Conservation (phyloP, 92 coral and sea anemone genomes). For the Bergia puertoricense region DNA sequence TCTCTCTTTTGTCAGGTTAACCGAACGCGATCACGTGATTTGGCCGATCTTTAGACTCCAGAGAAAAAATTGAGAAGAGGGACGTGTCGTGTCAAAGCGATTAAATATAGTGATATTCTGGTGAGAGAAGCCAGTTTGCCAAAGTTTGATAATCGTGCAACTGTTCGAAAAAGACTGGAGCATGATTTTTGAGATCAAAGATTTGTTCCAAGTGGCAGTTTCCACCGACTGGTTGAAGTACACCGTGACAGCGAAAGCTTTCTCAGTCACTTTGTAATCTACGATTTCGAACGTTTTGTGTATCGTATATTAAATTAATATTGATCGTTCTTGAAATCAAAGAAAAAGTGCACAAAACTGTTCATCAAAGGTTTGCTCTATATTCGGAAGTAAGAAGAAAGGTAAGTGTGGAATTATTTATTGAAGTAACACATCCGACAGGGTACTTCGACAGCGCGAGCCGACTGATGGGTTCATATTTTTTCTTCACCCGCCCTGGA, state of each 20-base stretch:
- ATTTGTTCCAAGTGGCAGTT: conserved; percentile 47
- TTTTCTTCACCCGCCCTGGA: neutral
- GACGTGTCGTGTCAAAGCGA: neutral
- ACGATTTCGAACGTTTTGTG: neutral
- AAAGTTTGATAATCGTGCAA: neutral
- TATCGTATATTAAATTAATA: neutral
- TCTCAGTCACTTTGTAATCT: conserved; percentile 44
- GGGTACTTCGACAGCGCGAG: neutral
- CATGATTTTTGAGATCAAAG: conserved; percentile 41
- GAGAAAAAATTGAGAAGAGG: too few species aligned
- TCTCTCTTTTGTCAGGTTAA: too few species aligned
- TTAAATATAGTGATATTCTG: neutral
- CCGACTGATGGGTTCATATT: neutral
- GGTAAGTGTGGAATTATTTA: neutral
- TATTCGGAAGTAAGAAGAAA: neutral
- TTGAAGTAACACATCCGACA: neutral
- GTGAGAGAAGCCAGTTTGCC: neutral
- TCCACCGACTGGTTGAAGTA: conserved; percentile 75
- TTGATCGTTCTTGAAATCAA: neutral
- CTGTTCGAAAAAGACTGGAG: conserved; percentile 17
- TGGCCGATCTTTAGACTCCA: neutral
- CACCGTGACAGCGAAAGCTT: conserved; percentile 58
- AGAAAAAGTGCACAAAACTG: neutral
- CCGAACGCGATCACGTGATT: neutral
- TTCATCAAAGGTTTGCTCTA: conserved; percentile 5